phyloP scores from a whole-genome alignment of 1,140 invertebrate species.

The Neodiprion lecontei region DNA sequence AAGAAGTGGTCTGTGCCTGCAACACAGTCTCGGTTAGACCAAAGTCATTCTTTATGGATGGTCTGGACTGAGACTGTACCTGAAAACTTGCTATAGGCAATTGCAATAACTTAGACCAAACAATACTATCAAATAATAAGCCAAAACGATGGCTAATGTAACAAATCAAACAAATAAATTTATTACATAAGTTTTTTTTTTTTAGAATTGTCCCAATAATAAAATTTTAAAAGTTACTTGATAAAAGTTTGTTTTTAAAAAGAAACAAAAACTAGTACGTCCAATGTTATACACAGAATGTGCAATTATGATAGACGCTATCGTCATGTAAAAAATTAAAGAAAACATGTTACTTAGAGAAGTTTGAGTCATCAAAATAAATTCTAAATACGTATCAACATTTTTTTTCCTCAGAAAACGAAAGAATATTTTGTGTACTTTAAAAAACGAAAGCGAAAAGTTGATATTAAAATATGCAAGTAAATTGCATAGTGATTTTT shows the following conservation, averaged over 20 bases:
- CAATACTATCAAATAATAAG: constrained; percentile 11
- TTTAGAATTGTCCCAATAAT: constrained; percentile 16
- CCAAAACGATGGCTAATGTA: background rate
- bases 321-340: constrained; percentile 6
- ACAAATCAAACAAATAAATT: too few species aligned
- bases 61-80: constrained; percentile 59
- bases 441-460: background rate
- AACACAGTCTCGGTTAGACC: constrained; percentile 54
- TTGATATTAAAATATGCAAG: constrained; percentile 8
- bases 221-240: constrained; percentile 6
- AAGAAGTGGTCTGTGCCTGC: constrained; percentile 68
- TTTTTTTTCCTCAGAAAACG: too few species aligned
- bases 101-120: constrained; percentile 26
- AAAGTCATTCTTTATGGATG: constrained; percentile 28
- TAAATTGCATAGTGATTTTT: constrained; percentile 15
- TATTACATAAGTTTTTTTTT: constrained; percentile 22
- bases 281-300: background rate
- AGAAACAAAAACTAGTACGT: constrained; percentile 14
- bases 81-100: constrained; percentile 70
- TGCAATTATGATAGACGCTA: background rate
- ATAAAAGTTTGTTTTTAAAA: constrained; percentile 15
- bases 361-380: background rate
- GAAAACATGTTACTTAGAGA: background rate
- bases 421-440: background rate
- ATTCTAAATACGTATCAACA: too few species aligned